phyloP scores from a whole-genome alignment of 2,797 vertebrate genomes.

The Mionectes olivaceus region DNA sequence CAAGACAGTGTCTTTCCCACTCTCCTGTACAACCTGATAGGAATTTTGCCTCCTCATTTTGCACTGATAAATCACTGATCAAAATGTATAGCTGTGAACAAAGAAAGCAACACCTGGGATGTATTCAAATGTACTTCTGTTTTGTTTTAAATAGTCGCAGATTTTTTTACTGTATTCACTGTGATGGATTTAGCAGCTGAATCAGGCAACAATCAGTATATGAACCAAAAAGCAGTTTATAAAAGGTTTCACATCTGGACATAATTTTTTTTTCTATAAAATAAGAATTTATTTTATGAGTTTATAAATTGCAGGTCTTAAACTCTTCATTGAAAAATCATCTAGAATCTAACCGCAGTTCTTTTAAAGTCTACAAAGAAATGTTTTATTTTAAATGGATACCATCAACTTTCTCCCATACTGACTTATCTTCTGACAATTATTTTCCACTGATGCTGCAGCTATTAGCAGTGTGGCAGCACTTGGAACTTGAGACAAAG shows the following conservation, averaged over 20 bases:
- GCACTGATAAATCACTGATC: not conserved
- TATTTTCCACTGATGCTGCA: conserved; percentile 25
- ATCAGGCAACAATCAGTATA: not conserved
- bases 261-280: not conserved
- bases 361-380: conserved; percentile 17
- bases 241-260: not conserved
- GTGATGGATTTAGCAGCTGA: not conserved
- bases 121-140: not conserved
- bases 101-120: not conserved
- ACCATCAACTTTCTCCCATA: not conserved
- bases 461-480: not conserved
- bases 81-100: not conserved
- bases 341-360: not conserved
- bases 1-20: not conserved
- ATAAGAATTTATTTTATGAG: not conserved
- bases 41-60: not conserved
- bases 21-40: not conserved
- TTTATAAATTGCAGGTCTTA: conserved; percentile 21
- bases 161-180: not conserved
- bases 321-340: not conserved
- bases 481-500: not conserved
- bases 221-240: not conserved
- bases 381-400: conserved; percentile 10
- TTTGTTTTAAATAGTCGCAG: not conserved
- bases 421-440: conserved; percentile 5